Evolutionary conservation across 2,888 invertebrate species (phyloP), one percentile per base, ranked within the genome.

Genomic region (Neoitamus cyanurus): DNA sequence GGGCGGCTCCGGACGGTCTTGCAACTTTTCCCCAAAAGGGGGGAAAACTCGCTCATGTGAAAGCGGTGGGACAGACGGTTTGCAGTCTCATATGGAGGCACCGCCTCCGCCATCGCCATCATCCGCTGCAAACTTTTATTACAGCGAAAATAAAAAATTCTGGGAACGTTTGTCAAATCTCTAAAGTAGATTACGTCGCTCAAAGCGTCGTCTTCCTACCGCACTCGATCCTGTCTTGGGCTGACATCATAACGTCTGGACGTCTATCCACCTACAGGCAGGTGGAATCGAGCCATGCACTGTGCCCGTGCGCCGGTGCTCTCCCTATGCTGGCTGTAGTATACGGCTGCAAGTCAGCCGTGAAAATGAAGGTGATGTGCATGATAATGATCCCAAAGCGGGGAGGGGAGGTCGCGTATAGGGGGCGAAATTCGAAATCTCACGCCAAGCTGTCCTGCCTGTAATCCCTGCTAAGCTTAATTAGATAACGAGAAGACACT

Each of bases 111-210:
- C 2, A 2, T 2, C 7, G 9, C 37, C 25, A 20, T 25, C 58
- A 58, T 2, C 58, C 58, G 9, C 58, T 58, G 69, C 82, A 82
- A 82, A 82, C 82, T 82, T 82, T 82, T 82, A 82, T 82, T 82
- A 82, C 82, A 36, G 69, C 11, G n/a, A 48, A 75, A 83, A 83
- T 73, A 73, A 83, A 83, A 83, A 58, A 83, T 83, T 73, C 83
- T 73, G 58, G 73, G 28, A 83, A 83, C 83, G 73, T 83, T 83
- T 83, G 83, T 83, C 83, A 83, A 83, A 83, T 83, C 83, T 83
- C 73, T 34, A 73, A 83, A 83, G 83, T 83, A 83, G 73, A 83
- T 83, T 83, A 83, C 73, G 83, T 83, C 83, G 73, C 58, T 83
- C 83, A 83, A 83, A 78, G 78, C 48, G 42, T 48, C 78, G 25